phyloP scores from a whole-genome alignment of 2,113 vertebrate genomes.

The Pleuronectes platessa region DNA sequence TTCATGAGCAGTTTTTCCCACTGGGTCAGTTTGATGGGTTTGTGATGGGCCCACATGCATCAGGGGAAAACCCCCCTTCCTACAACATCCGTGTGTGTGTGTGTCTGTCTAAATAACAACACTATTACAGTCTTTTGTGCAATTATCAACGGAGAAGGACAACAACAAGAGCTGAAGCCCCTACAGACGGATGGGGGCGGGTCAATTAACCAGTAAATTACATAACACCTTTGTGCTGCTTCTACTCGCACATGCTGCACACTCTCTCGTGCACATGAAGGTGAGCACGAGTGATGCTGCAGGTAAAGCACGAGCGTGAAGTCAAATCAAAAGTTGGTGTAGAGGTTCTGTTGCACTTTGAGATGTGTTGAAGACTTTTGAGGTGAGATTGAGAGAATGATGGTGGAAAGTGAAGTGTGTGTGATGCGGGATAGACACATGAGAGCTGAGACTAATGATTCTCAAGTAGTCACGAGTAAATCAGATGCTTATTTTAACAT shows the following conservation, averaged over 20 bases:
- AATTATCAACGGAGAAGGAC: slow-evolving; percentile 44
- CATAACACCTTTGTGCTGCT: slow-evolving; percentile 57
- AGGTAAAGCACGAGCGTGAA: slow-evolving; percentile 8
- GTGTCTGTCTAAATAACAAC: slow-evolving; percentile 24
- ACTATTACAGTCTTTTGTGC: slow-evolving; percentile 24
- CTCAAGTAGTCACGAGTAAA: no score
- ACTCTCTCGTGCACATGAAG: slow-evolving; percentile 14
- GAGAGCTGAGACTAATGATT: not conserved
- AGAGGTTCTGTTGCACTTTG: not conserved
- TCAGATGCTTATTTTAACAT: no score
- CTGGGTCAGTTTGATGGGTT: not conserved
- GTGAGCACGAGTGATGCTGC: slow-evolving; percentile 15
- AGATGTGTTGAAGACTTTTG: not conserved
- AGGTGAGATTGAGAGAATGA: not conserved
- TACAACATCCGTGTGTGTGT: not conserved
- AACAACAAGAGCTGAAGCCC: slow-evolving; percentile 53
- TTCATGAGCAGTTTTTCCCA: slow-evolving; percentile 3
- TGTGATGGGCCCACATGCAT: not conserved
- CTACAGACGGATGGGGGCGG: slow-evolving; percentile 28
- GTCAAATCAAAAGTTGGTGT: not conserved
- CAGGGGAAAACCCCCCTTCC: slow-evolving; percentile 17
- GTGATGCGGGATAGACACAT: no score
- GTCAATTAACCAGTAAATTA: slow-evolving; percentile 61
- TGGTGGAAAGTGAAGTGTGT: not conserved
- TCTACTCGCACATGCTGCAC: slow-evolving; percentile 10